These are phyloP conservation scores for Wasmannia auropunctata DNA, from an alignment of 1,140 invertebrate species.

Conservation along the genomic window DNA sequence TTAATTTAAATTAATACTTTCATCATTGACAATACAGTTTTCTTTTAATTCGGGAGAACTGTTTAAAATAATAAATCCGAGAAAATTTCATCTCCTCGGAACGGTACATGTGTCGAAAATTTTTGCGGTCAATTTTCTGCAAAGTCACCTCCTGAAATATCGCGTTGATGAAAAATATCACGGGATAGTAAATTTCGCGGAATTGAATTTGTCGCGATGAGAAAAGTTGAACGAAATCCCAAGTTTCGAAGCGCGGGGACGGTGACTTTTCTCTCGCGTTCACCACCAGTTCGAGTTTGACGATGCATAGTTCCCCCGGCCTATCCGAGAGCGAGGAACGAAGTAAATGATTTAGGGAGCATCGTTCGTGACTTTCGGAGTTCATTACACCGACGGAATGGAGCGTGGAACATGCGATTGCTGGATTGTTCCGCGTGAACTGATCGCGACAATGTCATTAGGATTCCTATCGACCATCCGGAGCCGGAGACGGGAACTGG, in stretches of 20 bases:
- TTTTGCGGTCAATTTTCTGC: constrained; percentile 14
- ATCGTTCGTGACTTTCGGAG: constrained; percentile 24
- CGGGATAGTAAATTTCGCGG: constrained; percentile 1
- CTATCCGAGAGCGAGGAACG: background rate
- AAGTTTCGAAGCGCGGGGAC: background rate
- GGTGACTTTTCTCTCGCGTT: constrained; percentile 13
- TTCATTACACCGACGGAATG: constrained; percentile 49
- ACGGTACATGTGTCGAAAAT: background rate
- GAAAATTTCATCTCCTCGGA: background rate
- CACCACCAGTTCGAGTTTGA: background rate
- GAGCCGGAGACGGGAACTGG: background rate
- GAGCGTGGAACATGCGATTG: constrained; percentile 36
- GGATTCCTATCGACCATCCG: constrained; percentile 3
- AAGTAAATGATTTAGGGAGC: constrained; percentile 46
- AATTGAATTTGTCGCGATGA: constrained; percentile 42
- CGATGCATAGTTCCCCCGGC: constrained; percentile 15
- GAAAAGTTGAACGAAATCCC: constrained; percentile 48
- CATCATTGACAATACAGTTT: background rate
- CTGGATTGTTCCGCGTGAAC: constrained; percentile 35
- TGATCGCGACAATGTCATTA: constrained; percentile 42
- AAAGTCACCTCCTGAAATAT: constrained; percentile 10
- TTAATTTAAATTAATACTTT: constrained; percentile 25
- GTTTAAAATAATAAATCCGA: background rate
- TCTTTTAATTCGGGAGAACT: background rate
- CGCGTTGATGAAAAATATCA: constrained; percentile 31